Evolutionary conservation across 2,797 vertebrate species (phyloP).

Genomic region (Chrosomus eos): DNA sequence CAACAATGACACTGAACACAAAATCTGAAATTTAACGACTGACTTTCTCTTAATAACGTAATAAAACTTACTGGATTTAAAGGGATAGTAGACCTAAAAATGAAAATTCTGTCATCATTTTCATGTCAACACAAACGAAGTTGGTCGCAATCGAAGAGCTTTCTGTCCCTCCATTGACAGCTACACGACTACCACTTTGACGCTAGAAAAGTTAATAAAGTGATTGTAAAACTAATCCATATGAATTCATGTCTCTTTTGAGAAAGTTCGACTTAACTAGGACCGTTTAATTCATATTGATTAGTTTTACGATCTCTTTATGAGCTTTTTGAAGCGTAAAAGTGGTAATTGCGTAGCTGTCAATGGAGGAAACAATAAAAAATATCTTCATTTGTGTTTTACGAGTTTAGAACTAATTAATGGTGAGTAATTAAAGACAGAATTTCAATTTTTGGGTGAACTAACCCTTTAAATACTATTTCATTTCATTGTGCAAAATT

Average conservation of each 20-base stretch:
- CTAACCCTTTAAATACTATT: not conserved
- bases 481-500: not conserved
- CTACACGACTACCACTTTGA: not conserved
- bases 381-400: not conserved
- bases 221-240: not conserved
- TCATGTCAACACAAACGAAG: not conserved
- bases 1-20: not conserved
- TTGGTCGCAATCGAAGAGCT: not conserved
- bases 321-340: not conserved
- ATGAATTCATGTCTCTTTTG: not conserved
- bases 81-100: not conserved
- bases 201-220: not conserved
- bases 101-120: not conserved
- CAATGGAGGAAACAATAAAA: not conserved
- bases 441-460: not conserved
- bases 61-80: not conserved
- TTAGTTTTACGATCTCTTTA: too few species aligned
- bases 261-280: too few species aligned
- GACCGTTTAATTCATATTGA: too few species aligned
- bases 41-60: not conserved
- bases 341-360: fast-evolving
- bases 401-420: not conserved
- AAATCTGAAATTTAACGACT: not conserved
- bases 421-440: not conserved
- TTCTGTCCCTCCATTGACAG: not conserved